phyloP scores from a whole-genome alignment of 2,888 invertebrate species.

The Heliothis peltigera region DNA sequence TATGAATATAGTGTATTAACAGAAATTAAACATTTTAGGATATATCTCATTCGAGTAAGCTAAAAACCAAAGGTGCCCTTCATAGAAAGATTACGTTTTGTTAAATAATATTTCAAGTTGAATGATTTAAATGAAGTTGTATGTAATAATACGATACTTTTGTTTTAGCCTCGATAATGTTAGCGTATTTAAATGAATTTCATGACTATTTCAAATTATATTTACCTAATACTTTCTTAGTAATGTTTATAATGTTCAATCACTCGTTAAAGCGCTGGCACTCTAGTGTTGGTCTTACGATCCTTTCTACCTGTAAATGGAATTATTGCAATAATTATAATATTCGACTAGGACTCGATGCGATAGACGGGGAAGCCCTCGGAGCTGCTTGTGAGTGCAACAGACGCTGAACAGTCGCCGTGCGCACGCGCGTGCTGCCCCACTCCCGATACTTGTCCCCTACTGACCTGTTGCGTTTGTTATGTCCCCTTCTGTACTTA shows the following conservation, averaged over 20 bases:
- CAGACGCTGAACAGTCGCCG: slow-evolving; percentile 72
- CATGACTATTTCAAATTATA: slow-evolving; percentile 89
- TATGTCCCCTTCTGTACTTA: slow-evolving; percentile 66
- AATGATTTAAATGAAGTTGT: slow-evolving; percentile 89
- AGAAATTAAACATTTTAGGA: slow-evolving; percentile 89
- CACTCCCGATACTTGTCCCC: slow-evolving; percentile 20
- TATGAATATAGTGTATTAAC: slow-evolving; percentile 86
- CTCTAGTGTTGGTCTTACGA: slow-evolving; percentile 88
- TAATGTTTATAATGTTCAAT: slow-evolving; percentile 87
- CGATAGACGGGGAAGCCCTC: slow-evolving; percentile 70
- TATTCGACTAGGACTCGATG: slow-evolving; percentile 66
- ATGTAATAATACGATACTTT: slow-evolving; percentile 87
- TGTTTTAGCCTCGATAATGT: slow-evolving; percentile 88
- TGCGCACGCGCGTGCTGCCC: slow-evolving; percentile 42
- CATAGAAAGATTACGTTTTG: slow-evolving; percentile 90
- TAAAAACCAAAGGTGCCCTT: slow-evolving; percentile 97
- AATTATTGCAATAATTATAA: slow-evolving; percentile 79
- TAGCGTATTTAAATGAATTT: slow-evolving; percentile 88
- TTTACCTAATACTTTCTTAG: slow-evolving; percentile 88
- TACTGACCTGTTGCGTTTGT: slow-evolving; percentile 36
- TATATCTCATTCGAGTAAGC: slow-evolving; percentile 92
- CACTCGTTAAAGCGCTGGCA: slow-evolving; percentile 90
- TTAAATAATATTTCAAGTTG: slow-evolving; percentile 89
- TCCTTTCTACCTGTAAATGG: slow-evolving; percentile 81
- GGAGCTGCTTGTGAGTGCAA: slow-evolving; percentile 70